Conservation (phyloP, 2,888 invertebrate species). For the Troides helena region DNA sequence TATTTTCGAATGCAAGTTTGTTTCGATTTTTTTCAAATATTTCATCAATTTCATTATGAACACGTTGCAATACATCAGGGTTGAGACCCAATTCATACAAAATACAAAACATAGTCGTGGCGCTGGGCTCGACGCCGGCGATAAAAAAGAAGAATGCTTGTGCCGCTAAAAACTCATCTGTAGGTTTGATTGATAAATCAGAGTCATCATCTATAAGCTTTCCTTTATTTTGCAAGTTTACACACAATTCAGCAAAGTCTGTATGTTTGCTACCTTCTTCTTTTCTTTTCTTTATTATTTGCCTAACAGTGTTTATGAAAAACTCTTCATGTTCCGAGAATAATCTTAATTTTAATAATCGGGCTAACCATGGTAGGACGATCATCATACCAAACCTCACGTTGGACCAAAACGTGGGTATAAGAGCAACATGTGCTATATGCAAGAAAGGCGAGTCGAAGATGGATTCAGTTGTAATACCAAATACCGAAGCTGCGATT, state of each 20-base stretch:
- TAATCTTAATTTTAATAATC: background rate
- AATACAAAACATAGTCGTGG: background rate
- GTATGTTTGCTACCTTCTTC: background rate
- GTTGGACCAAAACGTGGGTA: background rate
- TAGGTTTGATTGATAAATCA: background rate
- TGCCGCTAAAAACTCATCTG: background rate
- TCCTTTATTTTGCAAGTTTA: constrained; percentile 4
- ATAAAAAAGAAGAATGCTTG: background rate
- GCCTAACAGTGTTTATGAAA: background rate
- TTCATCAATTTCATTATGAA: constrained; percentile 6
- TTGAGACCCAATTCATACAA: background rate
- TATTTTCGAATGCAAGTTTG: background rate
- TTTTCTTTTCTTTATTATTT: constrained; percentile 2
- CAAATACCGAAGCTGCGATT: constrained; percentile 5
- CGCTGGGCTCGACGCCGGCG: constrained; percentile 4
- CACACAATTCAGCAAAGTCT: background rate
- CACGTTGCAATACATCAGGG: background rate
- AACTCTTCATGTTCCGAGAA: background rate
- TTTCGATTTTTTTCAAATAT: background rate
- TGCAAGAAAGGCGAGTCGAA: constrained; percentile 1
- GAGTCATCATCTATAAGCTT: background rate
- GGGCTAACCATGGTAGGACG: background rate
- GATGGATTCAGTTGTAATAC: background rate
- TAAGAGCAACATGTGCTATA: background rate
- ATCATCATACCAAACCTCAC: background rate